Evolutionary conservation across 2,797 vertebrate species (phyloP).

Genomic region (Esox masquinongy): DNA sequence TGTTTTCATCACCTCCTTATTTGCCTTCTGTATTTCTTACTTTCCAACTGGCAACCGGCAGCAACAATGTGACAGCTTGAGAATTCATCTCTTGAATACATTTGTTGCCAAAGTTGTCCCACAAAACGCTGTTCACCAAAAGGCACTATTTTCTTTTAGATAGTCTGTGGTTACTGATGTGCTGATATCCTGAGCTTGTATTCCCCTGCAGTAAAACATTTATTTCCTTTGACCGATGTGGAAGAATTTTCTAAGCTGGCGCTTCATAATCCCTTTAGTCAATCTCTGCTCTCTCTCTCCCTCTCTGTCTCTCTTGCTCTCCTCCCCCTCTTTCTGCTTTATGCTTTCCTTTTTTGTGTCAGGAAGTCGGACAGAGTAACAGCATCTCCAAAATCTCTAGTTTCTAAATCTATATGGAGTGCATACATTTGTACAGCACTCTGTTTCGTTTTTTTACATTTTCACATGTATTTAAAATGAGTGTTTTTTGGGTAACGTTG

Average conservation of each 20-base stretch:
- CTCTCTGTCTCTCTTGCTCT: constrained; percentile 20
- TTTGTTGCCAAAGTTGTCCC: constrained; percentile 9
- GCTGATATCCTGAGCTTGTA: constrained; percentile 38
- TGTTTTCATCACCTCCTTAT: background rate
- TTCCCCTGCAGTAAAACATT: constrained; percentile 41
- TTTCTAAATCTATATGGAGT: background rate
- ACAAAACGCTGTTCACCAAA: constrained; percentile 28
- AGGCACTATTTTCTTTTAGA: constrained; percentile 1
- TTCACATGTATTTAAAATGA: no score
- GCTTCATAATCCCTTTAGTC: constrained; percentile 81
- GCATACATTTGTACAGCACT: background rate
- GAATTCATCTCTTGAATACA: background rate
- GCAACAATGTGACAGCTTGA: background rate
- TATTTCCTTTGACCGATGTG: constrained; percentile 50
- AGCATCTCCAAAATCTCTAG: background rate
- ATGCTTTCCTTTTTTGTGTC: constrained; percentile 11
- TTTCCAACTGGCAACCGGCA: background rate
- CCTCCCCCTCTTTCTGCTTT: constrained; percentile 19
- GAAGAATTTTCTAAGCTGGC: constrained; percentile 59
- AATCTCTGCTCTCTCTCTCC: constrained; percentile 25
- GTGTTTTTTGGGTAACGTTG: no score
- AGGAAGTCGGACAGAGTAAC: background rate
- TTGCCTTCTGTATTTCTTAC: constrained; percentile 1
- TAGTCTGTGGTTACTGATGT: constrained; percentile 4
- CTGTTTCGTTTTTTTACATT: no score